Base-by-base conservation (phyloP, 2,113 vertebrate species). In the Paracanthobrama guichenoti region DNA sequence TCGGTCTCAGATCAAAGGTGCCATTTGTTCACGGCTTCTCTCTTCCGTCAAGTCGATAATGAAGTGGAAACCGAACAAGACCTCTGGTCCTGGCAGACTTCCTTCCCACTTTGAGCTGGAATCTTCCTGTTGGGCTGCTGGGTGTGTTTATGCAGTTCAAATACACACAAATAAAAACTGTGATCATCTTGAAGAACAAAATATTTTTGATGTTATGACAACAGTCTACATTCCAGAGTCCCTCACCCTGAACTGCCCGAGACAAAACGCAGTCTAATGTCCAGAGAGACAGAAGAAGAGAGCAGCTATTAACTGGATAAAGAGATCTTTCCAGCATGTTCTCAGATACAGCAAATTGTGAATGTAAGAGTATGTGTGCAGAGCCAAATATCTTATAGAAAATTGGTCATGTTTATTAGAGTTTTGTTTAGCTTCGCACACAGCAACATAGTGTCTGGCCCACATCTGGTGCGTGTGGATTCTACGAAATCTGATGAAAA, bases 21-120 rank as follows among this genome's bases (percentile, higher is more conserved):
- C 83, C 80, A 75, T 60, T 72, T 72, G 6, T 48, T 60, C 79
- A 71, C 24, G 14, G 10, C 44, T 31, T 64, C 44, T 67, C 69
- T 85, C 82, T 48, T 87, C 86, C 60, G 84, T 84, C 46, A 80
- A 89, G 48, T 90, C 89, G 93, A 90, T 89, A 92, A 93, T 89
- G 85, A 91, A 74, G 89, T 89, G 87, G 81, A 71, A 91, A 74
- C 82, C 79, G 88, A 66, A 83, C 55, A 75, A 84, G 42, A 83
- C 57, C 75, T 55, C 3, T 22, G 80, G 67, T 67, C 75, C 86
- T 87, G 42, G 48, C 79, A 5, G 73, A 3, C 86, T 42, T 80
- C 48, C 28, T 88, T 91, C 75, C 81, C 67, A 39, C 48, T 87
- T 79, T 82, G 67, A 69, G 82, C 64, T 73, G 42, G 44, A 64